Evolutionary conservation across 2,113 vertebrate genomes (phyloP), one percentile per base, ranked within the genome.

Genomic region (Oncorhynchus keta): DNA sequence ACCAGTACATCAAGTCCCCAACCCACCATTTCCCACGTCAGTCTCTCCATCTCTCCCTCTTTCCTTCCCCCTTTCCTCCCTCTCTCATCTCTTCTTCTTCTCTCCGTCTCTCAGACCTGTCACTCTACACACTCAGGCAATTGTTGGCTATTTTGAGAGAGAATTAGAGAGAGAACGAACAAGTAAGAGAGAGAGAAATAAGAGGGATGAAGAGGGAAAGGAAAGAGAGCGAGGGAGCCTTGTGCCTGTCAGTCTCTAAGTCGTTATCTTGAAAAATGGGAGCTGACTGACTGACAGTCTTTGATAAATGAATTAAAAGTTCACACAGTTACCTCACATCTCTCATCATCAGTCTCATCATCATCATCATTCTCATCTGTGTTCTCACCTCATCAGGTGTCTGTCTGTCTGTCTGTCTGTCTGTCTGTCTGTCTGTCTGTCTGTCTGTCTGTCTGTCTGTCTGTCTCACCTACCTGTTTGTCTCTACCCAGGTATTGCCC

Each of bases 401-500:
- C 65, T 35, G 61, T 26, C 71, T 35, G 32, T 35, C 6, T 39
- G 7, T 39, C 35, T 39, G 35, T 39, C 35, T 39, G 1, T 11
- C 8, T 39, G 1, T 39, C 39, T 45, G 39, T 35, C 64, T 32
- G 61, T 26, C 71, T 35, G 32, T 35, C 32, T 9, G 7, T 39
- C 35, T 39, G 35, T 39, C 35, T 39, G 1, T 11, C 39, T 39
- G 1, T 39, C 39, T 45, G 39, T 45, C n/a, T 49, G 39, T 49
- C 70, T 8, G 45, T 30, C 48, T 49, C 45, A 7, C 20, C 26
- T 12, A 49, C 18, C 48, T 14, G 30, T 28, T 48, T 51, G 7
- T 49, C 72, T 55, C 76, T 78, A 70, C 57, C 0, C 86, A 99
- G 98, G 98, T 88, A 99, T 99, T 0, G 97, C 97, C 64, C 97